Evolutionary conservation across 1,140 invertebrate genomes (phyloP).

Genomic region (Amphibalanus amphitrite): DNA sequence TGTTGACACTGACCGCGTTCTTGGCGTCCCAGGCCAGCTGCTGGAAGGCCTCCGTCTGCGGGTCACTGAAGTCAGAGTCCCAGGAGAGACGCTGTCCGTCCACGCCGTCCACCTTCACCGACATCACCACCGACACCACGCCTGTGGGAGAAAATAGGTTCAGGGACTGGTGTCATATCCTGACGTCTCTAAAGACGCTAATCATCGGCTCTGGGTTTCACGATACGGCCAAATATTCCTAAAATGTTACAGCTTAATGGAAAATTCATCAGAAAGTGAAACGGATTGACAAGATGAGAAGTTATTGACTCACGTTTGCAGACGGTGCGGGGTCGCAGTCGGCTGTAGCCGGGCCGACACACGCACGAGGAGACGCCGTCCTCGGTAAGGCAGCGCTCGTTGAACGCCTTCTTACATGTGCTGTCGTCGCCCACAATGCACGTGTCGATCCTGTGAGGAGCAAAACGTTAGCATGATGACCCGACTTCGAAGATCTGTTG

Average conservation of each 20-base stretch:
- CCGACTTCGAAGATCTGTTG: too few relatives aligned
- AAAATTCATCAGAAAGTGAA: too few relatives aligned
- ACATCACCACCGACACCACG: conserved; percentile 57
- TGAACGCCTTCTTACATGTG: conserved; percentile 68
- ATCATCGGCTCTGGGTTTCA: too few relatives aligned
- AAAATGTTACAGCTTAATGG: too few relatives aligned
- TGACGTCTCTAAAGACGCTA: background rate
- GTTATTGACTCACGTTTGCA: conserved; percentile 57
- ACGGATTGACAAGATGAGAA: too few relatives aligned
- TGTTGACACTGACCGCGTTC: conserved; percentile 46
- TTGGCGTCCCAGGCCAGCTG: conserved; percentile 64
- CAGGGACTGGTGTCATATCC: too few relatives aligned
- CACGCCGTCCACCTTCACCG: conserved; percentile 58
- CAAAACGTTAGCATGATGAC: too few relatives aligned
- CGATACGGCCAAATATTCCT: too few relatives aligned
- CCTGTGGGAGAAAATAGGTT: conserved; percentile 19
- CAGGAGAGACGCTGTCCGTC: conserved; percentile 57
- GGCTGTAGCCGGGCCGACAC: conserved; percentile 66
- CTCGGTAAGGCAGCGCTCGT: conserved; percentile 73
- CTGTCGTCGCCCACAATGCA: conserved; percentile 83
- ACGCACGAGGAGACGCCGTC: conserved; percentile 78
- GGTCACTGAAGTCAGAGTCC: conserved; percentile 50
- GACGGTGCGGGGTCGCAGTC: conserved; percentile 52
- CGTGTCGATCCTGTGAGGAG: conserved; percentile 58
- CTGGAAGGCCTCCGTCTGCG: conserved; percentile 57